Evolutionary conservation across 2,113 vertebrate genomes (phyloP).

Genomic region (Leucopsar rothschildi): DNA sequence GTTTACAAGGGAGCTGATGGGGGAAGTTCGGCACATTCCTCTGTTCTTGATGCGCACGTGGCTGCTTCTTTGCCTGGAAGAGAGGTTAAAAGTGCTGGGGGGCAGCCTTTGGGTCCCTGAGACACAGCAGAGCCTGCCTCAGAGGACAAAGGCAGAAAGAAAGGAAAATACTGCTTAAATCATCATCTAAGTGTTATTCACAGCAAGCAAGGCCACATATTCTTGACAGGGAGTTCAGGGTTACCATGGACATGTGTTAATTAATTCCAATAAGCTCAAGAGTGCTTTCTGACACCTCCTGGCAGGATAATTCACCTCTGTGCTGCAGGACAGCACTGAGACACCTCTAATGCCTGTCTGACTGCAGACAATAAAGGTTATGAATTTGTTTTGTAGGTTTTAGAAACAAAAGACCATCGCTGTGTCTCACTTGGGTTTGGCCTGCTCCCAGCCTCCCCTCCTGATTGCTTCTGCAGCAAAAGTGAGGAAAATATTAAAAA

Average conservation of each 20-base stretch:
- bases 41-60: conserved; percentile 8
- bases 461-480: not conserved
- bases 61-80: conserved; percentile 17
- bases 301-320: conserved; percentile 22
- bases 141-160: not conserved
- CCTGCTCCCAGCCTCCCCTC: not conserved
- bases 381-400: not conserved
- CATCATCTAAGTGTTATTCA: not conserved
- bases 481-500: not conserved
- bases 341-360: not conserved
- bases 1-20: accelerated
- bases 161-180: not conserved
- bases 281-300: not conserved
- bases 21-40: not conserved
- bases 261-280: conserved; percentile 7
- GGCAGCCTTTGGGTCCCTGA: not conserved
- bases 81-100: not conserved
- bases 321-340: not conserved
- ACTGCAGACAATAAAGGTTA: not conserved
- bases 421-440: not conserved
- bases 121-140: not conserved
- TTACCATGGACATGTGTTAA: conserved; percentile 35
- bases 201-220: not conserved
- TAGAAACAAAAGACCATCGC: not conserved
- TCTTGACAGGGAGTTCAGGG: conserved; percentile 15